phyloP scores from a whole-genome alignment of 2,888 invertebrate species.

The Epirrhoe alternata region DNA sequence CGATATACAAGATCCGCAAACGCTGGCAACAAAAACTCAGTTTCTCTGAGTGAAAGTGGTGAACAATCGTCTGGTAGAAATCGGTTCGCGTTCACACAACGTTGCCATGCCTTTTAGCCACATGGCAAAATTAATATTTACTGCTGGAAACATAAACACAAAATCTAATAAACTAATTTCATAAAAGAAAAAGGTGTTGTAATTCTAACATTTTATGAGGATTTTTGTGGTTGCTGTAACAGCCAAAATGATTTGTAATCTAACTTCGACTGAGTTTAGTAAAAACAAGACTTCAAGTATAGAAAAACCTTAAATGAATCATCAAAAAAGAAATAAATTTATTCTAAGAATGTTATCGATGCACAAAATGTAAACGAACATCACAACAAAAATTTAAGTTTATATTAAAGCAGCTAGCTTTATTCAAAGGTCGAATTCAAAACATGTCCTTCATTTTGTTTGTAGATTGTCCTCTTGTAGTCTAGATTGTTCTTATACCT shows the following conservation, averaged over 20 bases:
- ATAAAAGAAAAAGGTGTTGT: neutral
- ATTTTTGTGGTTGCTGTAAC: too few relatives aligned
- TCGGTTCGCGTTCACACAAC: constrained; percentile 53
- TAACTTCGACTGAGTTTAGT: too few relatives aligned
- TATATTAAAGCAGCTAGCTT: neutral
- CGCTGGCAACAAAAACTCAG: constrained; percentile 72
- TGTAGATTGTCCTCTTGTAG: neutral
- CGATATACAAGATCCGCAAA: constrained; percentile 65
- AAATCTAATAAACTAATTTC: neutral
- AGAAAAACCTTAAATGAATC: too few relatives aligned
- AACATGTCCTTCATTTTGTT: neutral
- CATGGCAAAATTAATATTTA: constrained; percentile 1
- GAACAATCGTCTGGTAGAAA: constrained; percentile 71
- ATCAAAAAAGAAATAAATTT: neutral
- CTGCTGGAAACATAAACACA: neutral
- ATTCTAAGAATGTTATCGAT: neutral
- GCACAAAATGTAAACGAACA: neutral
- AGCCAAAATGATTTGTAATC: too few relatives aligned
- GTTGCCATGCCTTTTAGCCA: constrained; percentile 44
- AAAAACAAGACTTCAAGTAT: too few relatives aligned
- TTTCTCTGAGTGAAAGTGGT: constrained; percentile 83
- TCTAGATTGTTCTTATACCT: neutral
- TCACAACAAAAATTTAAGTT: neutral
- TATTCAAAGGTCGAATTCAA: neutral
- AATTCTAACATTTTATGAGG: too few relatives aligned